A percentile compares a stretch with the other conserved stretches of the same genome.
Conservation (phyloP, 2,888 invertebrate genomes). For the Caenorhabditis angaria region DNA sequence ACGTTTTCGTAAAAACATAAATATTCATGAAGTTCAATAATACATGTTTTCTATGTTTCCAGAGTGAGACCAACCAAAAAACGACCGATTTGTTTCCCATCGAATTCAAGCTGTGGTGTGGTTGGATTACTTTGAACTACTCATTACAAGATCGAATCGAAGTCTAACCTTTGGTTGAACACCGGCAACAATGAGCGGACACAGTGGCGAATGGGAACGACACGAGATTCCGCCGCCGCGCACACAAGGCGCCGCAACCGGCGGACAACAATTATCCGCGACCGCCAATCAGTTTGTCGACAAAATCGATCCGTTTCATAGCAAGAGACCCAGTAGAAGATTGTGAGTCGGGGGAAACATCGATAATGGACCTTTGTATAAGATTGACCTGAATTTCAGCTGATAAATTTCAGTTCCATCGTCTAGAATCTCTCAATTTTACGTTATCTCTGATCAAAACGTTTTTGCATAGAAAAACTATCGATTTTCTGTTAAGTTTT, state of each 20-base stretch:
- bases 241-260: conserved; percentile 68
- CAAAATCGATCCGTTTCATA: conserved; percentile 95
- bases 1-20: background rate
- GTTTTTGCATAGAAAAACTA: too few relatives aligned
- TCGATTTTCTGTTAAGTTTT: too few relatives aligned
- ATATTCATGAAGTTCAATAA: background rate
- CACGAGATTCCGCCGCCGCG: conserved; percentile 56
- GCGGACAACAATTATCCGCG: conserved; percentile 67
- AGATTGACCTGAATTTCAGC: background rate
- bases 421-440: too few relatives aligned
- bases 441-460: too few relatives aligned
- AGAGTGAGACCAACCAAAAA: conserved; percentile 8
- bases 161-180: background rate
- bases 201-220: conserved; percentile 54
- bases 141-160: background rate
- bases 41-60: background rate
- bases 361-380: background rate
- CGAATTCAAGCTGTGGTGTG: background rate
- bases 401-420: too few relatives aligned
- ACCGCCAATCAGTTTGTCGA: conserved; percentile 81
- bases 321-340: conserved; percentile 90
- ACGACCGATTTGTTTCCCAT: conserved; percentile 8
- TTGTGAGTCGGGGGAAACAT: conserved; percentile 77
- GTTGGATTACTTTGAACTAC: too few relatives aligned
- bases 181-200: conserved; percentile 13